phyloP scores from a whole-genome alignment of 2,113 vertebrate genomes.

The Galemys pyrenaicus region DNA sequence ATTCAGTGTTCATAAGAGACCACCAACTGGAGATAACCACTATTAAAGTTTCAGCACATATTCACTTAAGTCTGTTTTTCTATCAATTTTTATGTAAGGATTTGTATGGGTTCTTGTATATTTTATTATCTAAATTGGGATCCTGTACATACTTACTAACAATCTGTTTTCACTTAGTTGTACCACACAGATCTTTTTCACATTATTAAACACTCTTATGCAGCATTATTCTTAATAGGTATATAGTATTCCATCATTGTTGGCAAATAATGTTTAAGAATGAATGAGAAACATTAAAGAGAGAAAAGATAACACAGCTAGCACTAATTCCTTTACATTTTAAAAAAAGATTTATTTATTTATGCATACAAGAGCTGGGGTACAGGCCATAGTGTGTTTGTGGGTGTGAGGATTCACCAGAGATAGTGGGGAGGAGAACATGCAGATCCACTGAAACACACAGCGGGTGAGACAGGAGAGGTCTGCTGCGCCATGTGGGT shows the following conservation, averaged over 20 bases:
- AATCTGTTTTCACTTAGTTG: neutral
- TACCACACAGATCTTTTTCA: neutral
- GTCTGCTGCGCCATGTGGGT: too few species aligned
- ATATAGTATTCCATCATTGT: too few species aligned
- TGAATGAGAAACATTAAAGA: neutral
- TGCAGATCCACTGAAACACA: too few species aligned
- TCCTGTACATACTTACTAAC: neutral
- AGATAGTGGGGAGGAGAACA: too few species aligned
- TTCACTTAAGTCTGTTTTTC: neutral
- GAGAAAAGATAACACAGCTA: neutral
- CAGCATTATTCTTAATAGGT: neutral
- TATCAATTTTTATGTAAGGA: neutral
- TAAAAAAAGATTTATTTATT: too few species aligned
- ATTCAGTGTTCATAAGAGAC: neutral
- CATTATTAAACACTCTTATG: neutral
- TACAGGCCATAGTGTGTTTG: too few species aligned
- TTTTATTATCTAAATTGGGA: neutral
- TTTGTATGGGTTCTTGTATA: neutral
- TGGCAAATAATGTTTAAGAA: neutral
- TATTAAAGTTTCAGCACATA: neutral
- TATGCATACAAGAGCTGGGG: too few species aligned
- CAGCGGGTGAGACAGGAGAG: too few species aligned
- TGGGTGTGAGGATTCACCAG: too few species aligned
- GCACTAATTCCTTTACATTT: neutral
- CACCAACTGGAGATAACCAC: neutral